A percentile compares a stretch with the other conserved stretches of the same genome.
Conservation (phyloP, 2,888 invertebrate genomes). For the Polymixis lichenea region DNA sequence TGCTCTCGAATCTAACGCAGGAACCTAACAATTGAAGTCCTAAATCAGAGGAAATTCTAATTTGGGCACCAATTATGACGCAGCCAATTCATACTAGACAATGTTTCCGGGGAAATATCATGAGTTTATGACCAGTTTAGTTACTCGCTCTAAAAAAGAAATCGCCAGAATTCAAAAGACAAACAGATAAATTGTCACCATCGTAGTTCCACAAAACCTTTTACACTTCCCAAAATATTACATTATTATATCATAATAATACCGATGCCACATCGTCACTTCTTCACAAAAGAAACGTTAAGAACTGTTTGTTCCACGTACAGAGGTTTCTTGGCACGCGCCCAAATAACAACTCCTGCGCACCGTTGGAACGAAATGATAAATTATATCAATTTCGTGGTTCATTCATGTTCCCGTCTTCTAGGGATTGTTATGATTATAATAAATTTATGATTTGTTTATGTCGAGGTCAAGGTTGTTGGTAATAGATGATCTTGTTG, state of each 20-base stretch:
- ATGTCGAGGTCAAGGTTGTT: slow-evolving; percentile 44
- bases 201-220: slow-evolving; percentile 25
- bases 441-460: slow-evolving; percentile 36
- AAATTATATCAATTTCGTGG: slow-evolving; percentile 51
- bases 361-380: slow-evolving; percentile 45
- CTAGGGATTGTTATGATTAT: slow-evolving; percentile 40
- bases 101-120: slow-evolving; percentile 12
- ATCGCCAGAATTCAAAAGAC: slow-evolving; percentile 8
- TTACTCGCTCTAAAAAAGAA: background rate
- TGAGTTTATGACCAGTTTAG: background rate
- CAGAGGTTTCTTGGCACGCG: slow-evolving; percentile 48
- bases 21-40: background rate
- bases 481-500: background rate
- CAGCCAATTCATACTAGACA: background rate
- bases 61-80: background rate
- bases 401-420: slow-evolving; percentile 56
- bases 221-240: slow-evolving; percentile 16
- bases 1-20: background rate
- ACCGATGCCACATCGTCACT: slow-evolving; percentile 42
- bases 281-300: slow-evolving; percentile 55
- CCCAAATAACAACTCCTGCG: slow-evolving; percentile 53
- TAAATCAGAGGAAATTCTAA: slow-evolving; percentile 1
- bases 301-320: slow-evolving; percentile 27
- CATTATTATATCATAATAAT: slow-evolving; percentile 48
- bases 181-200: slow-evolving; percentile 9